Conservation (phyloP, 2,888 invertebrate species). For the Dioctria rufipes region DNA sequence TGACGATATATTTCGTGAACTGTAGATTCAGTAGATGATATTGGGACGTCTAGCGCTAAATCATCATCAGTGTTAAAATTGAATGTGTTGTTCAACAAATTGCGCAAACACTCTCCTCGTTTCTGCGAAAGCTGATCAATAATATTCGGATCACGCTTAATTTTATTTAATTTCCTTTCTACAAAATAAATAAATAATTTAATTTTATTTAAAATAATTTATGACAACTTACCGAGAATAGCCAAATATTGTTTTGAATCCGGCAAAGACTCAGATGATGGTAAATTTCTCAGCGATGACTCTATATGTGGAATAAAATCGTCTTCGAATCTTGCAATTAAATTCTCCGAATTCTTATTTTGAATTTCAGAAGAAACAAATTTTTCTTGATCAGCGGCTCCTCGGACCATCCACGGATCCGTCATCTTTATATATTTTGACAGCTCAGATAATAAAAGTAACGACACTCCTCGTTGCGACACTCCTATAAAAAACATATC, state of each 20-base stretch:
- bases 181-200: slow-evolving; percentile 30
- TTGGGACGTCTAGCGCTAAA: slow-evolving; percentile 70
- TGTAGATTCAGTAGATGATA: slow-evolving; percentile 66
- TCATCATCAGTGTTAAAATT: slow-evolving; percentile 61
- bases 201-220: neutral
- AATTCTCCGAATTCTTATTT: slow-evolving; percentile 46
- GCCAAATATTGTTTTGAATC: slow-evolving; percentile 73
- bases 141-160: slow-evolving; percentile 72
- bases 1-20: slow-evolving; percentile 70
- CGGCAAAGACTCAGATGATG: slow-evolving; percentile 70
- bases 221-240: slow-evolving; percentile 74
- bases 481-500: neutral
- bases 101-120: slow-evolving; percentile 73
- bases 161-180: slow-evolving; percentile 72
- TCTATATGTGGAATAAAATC: slow-evolving; percentile 72
- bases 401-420: slow-evolving; percentile 65
- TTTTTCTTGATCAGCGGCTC: slow-evolving; percentile 58
- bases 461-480: neutral
- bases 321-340: slow-evolving; percentile 73
- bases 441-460: neutral
- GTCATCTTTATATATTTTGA: slow-evolving; percentile 59
- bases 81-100: slow-evolving; percentile 69
- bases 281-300: slow-evolving; percentile 67
- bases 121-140: slow-evolving; percentile 72
- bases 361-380: slow-evolving; percentile 53